Evolutionary conservation across 2,797 vertebrate species (phyloP).

Genomic region (Adrianichthys oophorus): DNA sequence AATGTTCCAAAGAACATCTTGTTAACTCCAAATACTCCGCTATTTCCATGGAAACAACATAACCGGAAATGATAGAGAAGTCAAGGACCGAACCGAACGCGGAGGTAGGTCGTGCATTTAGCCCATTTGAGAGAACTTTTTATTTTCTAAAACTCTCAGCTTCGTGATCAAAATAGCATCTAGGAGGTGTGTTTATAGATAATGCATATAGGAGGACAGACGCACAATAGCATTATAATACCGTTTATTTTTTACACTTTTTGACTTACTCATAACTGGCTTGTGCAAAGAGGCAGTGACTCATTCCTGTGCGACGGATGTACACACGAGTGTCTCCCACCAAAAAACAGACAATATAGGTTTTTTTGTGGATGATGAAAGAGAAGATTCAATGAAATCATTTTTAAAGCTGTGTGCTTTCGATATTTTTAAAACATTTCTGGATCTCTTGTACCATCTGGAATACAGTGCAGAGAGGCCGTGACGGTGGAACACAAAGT

Average conservation of each 20-base stretch:
- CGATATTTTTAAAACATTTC: background rate
- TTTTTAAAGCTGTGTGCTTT: too few species aligned
- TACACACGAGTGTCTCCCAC: slow-evolving; percentile 10
- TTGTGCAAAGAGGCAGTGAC: slow-evolving; percentile 31
- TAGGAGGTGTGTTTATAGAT: slow-evolving; percentile 12
- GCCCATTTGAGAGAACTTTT: slow-evolving; percentile 1
- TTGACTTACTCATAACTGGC: slow-evolving; percentile 14
- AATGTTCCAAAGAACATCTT: too few species aligned
- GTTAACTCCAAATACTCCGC: too few species aligned
- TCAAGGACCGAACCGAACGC: too few species aligned
- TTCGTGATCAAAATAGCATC: background rate
- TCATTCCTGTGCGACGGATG: slow-evolving; percentile 26
- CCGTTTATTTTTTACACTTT: slow-evolving; percentile 16
- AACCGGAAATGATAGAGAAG: too few species aligned
- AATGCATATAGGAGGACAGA: slow-evolving; percentile 14
- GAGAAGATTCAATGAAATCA: too few species aligned
- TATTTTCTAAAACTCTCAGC: too few species aligned
- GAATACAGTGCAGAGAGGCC: background rate
- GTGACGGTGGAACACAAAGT: background rate
- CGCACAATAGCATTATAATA: slow-evolving; percentile 22
- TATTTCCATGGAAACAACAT: too few species aligned
- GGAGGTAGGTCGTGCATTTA: too few species aligned
- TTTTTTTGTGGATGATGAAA: background rate
- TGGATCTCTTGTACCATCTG: background rate
- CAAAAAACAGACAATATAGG: background rate